These are phyloP conservation scores for mouse (Mus musculus) DNA, from an alignment of 2,113 vertebrate genomes.

Conservation along the genomic window DNA sequence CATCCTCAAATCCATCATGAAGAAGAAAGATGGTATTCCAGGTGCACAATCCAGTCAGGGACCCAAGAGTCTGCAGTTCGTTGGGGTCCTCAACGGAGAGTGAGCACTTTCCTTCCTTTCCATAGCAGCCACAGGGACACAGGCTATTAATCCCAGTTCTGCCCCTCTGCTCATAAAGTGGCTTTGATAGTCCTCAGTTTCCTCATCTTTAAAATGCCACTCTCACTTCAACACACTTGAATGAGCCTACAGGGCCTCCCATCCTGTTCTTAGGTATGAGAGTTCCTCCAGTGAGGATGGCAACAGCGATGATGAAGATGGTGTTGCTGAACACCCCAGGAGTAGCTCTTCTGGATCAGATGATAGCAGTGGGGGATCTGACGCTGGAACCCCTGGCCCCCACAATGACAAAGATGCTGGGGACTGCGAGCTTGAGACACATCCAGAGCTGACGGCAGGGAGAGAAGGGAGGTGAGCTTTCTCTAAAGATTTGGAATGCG, in stretches of 20 bases:
- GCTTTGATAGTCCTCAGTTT: slow-evolving; percentile 2
- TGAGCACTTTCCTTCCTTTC: slow-evolving; percentile 82
- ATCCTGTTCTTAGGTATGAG: slow-evolving; percentile 90
- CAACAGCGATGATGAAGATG: slow-evolving; percentile 68
- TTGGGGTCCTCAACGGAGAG: slow-evolving; percentile 97
- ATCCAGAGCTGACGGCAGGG: neutral
- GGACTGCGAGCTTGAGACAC: slow-evolving; percentile 24
- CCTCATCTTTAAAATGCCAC: neutral
- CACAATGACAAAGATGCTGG: slow-evolving; percentile 76
- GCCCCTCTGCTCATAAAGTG: neutral
- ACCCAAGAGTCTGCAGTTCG: slow-evolving; percentile 97
- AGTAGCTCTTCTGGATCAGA: slow-evolving; percentile 81
- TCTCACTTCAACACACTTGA: neutral
- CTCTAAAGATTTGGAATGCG: neutral
- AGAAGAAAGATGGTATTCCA: slow-evolving; percentile 90
- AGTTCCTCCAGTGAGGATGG: slow-evolving; percentile 94
- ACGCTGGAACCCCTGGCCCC: slow-evolving; percentile 28
- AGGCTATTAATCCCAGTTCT: neutral
- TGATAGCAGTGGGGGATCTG: slow-evolving; percentile 66
- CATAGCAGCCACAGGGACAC: neutral
- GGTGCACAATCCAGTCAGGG: slow-evolving; percentile 83
- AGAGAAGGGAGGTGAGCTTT: neutral
- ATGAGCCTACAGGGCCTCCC: neutral
- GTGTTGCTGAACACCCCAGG: slow-evolving; percentile 8
- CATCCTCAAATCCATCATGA: slow-evolving; percentile 97